Conservation (phyloP, 2,113 vertebrate species). For the Manacus vitellinus region DNA sequence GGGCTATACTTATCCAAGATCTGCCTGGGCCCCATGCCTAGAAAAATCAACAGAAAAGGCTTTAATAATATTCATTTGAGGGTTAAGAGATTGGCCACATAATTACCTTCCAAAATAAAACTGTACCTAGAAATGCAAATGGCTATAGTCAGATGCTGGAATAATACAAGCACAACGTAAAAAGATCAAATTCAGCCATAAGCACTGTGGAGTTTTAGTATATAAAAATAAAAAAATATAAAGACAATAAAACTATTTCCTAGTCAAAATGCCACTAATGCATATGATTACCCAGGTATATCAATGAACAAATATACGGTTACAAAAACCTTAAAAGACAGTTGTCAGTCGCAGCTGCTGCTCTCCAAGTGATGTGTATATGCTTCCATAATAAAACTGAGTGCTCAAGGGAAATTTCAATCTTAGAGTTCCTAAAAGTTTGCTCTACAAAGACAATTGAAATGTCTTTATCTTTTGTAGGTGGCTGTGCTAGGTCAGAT, state of each 20-base stretch:
- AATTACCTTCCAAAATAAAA: background rate
- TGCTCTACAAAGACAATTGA: background rate
- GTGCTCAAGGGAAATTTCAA: background rate
- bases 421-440: background rate
- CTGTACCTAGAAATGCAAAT: background rate
- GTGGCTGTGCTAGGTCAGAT: background rate
- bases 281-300: background rate
- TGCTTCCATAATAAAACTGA: background rate
- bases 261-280: background rate
- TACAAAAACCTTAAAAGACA: background rate
- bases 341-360: background rate
- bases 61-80: background rate
- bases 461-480: background rate
- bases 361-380: background rate
- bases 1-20: background rate
- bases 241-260: background rate
- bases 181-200: background rate
- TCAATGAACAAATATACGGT: background rate
- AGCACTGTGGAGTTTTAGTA: background rate
- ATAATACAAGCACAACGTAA: background rate
- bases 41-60: background rate
- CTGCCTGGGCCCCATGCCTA: background rate
- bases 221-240: background rate
- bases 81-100: background rate
- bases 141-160: background rate